Base-by-base conservation (phyloP, 2,888 invertebrate genomes). In the Diadromus collaris region DNA sequence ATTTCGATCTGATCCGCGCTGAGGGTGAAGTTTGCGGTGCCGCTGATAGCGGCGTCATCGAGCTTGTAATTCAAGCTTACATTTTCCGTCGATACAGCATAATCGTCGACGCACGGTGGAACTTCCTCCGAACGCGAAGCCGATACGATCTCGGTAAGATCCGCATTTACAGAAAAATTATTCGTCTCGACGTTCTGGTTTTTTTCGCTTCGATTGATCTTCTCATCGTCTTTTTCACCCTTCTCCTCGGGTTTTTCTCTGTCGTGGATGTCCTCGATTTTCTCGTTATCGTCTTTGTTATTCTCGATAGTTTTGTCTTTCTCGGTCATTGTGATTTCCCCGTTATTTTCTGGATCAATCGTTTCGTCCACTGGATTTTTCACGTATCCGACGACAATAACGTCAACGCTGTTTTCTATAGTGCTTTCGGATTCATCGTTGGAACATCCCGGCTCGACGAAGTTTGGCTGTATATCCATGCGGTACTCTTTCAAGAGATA, bases 321-420 rank as follows among this genome's bases (percentile, higher is more conserved):
- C 16, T 51, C 34, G 13, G 1, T 29, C 6, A 2, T n/a, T 51
- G 56, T 27, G 6, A 19, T 24, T 24, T 51, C 24, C 32, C 2
- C 38, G 6, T 63, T 54, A n/a, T 13, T 41, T 16, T 16, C 38
- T 3, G 38, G 16, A 41, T 16, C 16, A 13, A 4, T 5, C 16
- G 38, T 10, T 21, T 24, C 10, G 24, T 13, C 24, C 51, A 21
- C 24, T 16, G 67, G n/a, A 21, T 68, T 32, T 16, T 34, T 44
- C 2, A 70, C 9, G 64, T 78, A 75, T 9, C 71, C 75, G 1
- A 68, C 75, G 38, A 75, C 38, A 1, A 75, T 56, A 7, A 64
- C 73, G 19, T 73, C 73, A 3, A 27, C 54, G 27, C 32, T 64
- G 10, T 34, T 44, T n/a, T 63, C 61, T 7, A 56, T 16, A 0